Base-by-base conservation (phyloP, 2,797 vertebrate genomes). In the Acanthis flammea region DNA sequence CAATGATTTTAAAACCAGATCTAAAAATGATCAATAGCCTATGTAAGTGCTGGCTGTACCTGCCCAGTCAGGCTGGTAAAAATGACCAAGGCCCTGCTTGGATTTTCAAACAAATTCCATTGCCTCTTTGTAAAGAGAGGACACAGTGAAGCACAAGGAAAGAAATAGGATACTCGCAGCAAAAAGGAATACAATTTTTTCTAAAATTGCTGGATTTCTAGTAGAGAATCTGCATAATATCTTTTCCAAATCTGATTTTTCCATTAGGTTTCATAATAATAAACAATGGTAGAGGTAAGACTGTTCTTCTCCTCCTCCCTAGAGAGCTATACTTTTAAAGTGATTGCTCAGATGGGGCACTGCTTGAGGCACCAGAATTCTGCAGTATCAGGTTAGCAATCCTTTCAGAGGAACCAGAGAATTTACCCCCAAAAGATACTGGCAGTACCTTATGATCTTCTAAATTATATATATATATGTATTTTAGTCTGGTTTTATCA, bases 231-330 rank as follows among this genome's bases (percentile, higher is more conserved):
- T 72, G 33, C 10, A 39, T 44, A 77, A 57, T 79, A 42, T 27
- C 14, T 88, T 95, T 91, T 90, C 63, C 70, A 94, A 78, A 83
- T 55, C 60, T 88, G 89, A 72, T 70, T 94, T 92, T 95, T 75
- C 91, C 92, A 95, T 92, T 90, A 84, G 48, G 19, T 91, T 95
- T 88, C 81, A 37, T 44, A 75, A 68, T 74, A 92, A 90, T 35
- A 87, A 95, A 62, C 78, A 93, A 68, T 31, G 33, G 55, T 81
- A 80, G 48, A 92, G 68, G 72, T 68, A 88, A 84, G 86, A 80
- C 44, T 80, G 25, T 77, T 53, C 37, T 86, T 15, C 48, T 95
- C 53, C 73, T 93, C n/a, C 61, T 70, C 91, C 79, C 91, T 41
- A 19, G 94, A 79, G 91, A 88, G 58, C 19, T 50, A 25, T 60